Evolutionary conservation across 2,888 invertebrate genomes (phyloP).

Genomic region (Hyposoter didymator): DNA sequence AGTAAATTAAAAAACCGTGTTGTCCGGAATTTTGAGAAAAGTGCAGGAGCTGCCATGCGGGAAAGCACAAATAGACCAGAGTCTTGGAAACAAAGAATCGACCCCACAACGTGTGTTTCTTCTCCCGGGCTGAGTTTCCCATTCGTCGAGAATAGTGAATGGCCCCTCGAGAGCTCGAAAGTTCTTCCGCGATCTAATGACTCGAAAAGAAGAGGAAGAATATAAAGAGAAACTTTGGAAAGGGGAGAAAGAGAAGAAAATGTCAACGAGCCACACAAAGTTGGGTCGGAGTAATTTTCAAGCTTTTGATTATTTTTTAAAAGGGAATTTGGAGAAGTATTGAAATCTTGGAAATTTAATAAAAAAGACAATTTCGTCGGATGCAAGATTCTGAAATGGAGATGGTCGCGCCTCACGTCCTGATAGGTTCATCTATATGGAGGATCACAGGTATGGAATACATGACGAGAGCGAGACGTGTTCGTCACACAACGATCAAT

Average conservation of each 20-base stretch:
- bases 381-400: not conserved
- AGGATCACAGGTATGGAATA: slow-evolving; percentile 29
- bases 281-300: slow-evolving; percentile 74
- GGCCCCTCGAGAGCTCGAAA: slow-evolving; percentile 17
- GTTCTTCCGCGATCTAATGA: slow-evolving; percentile 58
- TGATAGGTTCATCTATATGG: slow-evolving; percentile 40
- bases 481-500: slow-evolving; percentile 49
- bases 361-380: not conserved
- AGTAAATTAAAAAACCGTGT: slow-evolving; percentile 2
- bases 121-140: not conserved
- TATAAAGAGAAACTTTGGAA: slow-evolving; percentile 58
- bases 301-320: not conserved
- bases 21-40: not conserved
- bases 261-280: slow-evolving; percentile 72
- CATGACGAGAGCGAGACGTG: slow-evolving; percentile 31
- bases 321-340: not conserved
- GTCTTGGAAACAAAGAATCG: slow-evolving; percentile 64
- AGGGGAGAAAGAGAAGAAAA: slow-evolving; percentile 62
- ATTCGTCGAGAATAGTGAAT: too few species aligned
- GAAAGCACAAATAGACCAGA: slow-evolving; percentile 78
- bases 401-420: slow-evolving; percentile 32
- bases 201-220: slow-evolving; percentile 54
- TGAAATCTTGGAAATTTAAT: not conserved
- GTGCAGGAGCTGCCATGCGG: slow-evolving; percentile 32
- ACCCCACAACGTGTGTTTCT: slow-evolving; percentile 59